Evolutionary conservation across 2,888 invertebrate species (phyloP).

Genomic region (Thymelicus acteon): DNA sequence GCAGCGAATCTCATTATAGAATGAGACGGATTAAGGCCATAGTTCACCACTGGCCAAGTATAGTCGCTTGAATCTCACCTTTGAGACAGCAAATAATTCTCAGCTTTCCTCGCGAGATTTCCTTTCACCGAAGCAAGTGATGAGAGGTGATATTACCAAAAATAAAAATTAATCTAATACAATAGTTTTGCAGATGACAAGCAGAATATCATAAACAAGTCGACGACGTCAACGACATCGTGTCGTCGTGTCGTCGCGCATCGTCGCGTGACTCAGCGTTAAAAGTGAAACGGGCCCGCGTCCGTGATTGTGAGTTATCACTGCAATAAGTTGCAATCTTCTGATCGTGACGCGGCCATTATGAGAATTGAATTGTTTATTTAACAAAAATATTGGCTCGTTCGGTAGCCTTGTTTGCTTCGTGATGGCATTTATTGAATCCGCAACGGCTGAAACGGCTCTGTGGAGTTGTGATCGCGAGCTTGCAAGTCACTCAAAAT

Average conservation of each 20-base stretch:
- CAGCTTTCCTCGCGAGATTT: no score
- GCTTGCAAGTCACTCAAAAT: conserved; percentile 9
- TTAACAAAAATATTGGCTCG: conserved; percentile 19
- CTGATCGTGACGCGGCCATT: conserved; percentile 31
- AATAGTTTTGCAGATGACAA: no score
- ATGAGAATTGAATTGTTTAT: conserved; percentile 31
- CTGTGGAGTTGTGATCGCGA: neutral
- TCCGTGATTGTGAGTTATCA: conserved; percentile 36
- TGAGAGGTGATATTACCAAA: no score
- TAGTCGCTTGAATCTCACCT: no score
- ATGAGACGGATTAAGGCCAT: no score
- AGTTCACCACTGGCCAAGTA: no score
- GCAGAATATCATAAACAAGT: neutral
- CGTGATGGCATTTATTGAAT: conserved; percentile 4
- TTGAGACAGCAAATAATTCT: no score
- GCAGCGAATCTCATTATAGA: no score
- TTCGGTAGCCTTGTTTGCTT: conserved; percentile 7
- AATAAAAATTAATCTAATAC: neutral
- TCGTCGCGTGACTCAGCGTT: conserved; percentile 31
- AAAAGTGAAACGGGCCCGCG: conserved; percentile 24
- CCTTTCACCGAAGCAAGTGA: no score
- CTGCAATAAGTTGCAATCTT: conserved; percentile 38
- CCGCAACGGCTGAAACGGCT: neutral
- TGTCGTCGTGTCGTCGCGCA: neutral
- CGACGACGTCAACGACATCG: neutral